Base-by-base conservation (phyloP, 2,888 invertebrate genomes). In the Synanthedon formicaeformis region DNA sequence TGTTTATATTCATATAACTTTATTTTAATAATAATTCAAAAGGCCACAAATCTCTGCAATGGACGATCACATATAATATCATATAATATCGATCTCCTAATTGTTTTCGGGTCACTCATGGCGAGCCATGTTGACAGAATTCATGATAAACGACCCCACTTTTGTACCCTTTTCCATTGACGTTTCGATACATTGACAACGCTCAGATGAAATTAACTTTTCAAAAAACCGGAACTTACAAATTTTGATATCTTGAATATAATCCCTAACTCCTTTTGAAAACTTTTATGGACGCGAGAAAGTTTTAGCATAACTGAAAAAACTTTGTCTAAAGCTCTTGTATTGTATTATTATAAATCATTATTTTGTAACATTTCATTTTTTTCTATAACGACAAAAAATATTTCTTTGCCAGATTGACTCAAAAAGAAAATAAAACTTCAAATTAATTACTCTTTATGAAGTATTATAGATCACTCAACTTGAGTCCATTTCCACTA, bases 71-170 rank as follows among this genome's bases (percentile, higher is more conserved):
- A 85, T 82, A 82, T 10, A 82, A 84, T 81, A 85, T 85, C 81
- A 85, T 82, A 82, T 10, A 82, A 84, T 81, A 85, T 85, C 81
- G 82, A 80, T 78, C 76, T 79, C 80, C 79, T 83, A 82, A 86
- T 86, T 86, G 81, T 83, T 84, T 83, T 83, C 83, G 79, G 75
- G 79, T 80, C 78, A 75, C 79, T 75, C 78, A 79, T 71, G 78
- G 73, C 74, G 66, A 66, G 64, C 71, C 69, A 64, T 76, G 84
- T 81, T 81, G 85, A 86, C 83, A 83, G 73, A 78, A 74, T 73
- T 72, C 56, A 71, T 85, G 84, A 85, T 84, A 73, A 73, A 85
- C 75, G 82, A 82, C 67, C 78, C 71, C 81, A 51, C 81, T 82
- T 83, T 73, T 71, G n/a, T 69, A 69, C 70, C 70, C 73, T 67